These are phyloP conservation scores for Polyploca ridens DNA, from an alignment of 2,888 invertebrate genomes.

Conservation along the genomic window DNA sequence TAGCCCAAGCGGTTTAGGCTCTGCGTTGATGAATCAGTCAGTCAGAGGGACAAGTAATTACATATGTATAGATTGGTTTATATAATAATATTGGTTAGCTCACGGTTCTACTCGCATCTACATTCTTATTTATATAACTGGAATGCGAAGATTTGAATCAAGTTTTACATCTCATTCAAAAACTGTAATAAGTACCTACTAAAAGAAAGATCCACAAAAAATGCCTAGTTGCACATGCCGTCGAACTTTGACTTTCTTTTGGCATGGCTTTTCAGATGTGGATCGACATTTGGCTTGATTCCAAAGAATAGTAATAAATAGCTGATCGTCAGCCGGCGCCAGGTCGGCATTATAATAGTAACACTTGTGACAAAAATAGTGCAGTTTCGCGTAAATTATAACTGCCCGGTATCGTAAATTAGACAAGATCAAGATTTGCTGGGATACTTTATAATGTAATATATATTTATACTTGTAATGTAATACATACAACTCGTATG, in stretches of 20 bases:
- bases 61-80: too few species aligned
- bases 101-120: background rate
- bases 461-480: background rate
- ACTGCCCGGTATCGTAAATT: conserved; percentile 34
- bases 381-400: conserved; percentile 48
- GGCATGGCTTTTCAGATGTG: conserved; percentile 49
- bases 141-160: background rate
- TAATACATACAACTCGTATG: background rate
- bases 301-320: conserved; percentile 79
- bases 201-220: too few species aligned
- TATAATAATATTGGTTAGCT: background rate
- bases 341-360: conserved; percentile 61
- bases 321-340: conserved; percentile 70
- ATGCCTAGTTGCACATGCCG: conserved; percentile 44
- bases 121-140: background rate
- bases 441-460: background rate
- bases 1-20: too few species aligned
- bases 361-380: conserved; percentile 65
- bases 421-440: conserved; percentile 19
- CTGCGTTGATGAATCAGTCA: too few species aligned
- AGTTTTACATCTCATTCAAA: too few species aligned
- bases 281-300: conserved; percentile 64
- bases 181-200: too few species aligned
- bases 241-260: conserved; percentile 80
- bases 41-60: too few species aligned